Conservation (phyloP, 2,888 invertebrate species). For the Steromphala cineraria region DNA sequence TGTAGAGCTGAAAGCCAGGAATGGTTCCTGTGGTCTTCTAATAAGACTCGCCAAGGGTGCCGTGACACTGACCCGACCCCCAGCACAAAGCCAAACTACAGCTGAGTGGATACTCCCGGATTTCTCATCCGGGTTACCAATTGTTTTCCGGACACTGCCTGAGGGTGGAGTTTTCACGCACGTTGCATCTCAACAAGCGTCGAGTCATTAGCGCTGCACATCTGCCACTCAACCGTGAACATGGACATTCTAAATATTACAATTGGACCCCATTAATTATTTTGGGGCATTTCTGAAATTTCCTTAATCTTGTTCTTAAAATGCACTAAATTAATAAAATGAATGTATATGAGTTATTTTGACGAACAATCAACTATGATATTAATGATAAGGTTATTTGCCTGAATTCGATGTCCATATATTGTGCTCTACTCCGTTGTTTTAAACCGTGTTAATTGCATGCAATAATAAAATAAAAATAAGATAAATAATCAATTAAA, state of each 20-base stretch:
- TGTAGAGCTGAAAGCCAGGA: neutral
- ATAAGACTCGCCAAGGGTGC: neutral
- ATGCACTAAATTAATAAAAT: too few relatives aligned
- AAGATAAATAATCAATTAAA: too few relatives aligned
- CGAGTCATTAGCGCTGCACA: neutral
- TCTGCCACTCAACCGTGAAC: neutral
- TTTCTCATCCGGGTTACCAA: constrained; percentile 10
- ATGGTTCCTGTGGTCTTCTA: neutral
- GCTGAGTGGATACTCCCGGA: neutral
- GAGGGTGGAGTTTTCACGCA: constrained; percentile 4
- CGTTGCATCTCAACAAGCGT: neutral
- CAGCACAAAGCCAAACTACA: neutral
- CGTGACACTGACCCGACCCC: neutral
- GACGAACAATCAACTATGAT: too few relatives aligned
- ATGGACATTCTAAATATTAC: constrained; percentile 1
- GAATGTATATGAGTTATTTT: too few relatives aligned
- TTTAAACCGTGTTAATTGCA: too few relatives aligned
- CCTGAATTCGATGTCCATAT: too few relatives aligned
- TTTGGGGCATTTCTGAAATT: too few relatives aligned
- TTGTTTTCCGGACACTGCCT: constrained; percentile 12
- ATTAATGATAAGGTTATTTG: too few relatives aligned
- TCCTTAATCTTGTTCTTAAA: too few relatives aligned
- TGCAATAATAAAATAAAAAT: too few relatives aligned
- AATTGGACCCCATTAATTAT: neutral
- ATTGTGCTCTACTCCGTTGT: too few relatives aligned